A percentile compares a stretch with the other conserved stretches of the same genome.
Conservation (phyloP, 2,113 vertebrate genomes). For the Tichodroma muraria region DNA sequence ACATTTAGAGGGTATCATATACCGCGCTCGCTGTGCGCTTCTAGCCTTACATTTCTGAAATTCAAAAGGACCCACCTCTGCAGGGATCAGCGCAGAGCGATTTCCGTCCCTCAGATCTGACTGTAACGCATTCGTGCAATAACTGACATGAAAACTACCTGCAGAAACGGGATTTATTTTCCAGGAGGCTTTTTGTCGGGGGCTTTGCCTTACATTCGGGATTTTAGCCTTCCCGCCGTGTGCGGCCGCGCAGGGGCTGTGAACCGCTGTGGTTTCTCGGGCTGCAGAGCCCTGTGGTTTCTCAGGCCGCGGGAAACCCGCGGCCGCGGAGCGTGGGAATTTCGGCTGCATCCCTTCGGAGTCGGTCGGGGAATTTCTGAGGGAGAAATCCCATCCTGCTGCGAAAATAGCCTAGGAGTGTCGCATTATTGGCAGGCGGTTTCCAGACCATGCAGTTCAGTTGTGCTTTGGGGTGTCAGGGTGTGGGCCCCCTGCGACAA, state of each 20-base stretch:
- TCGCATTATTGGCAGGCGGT: neutral
- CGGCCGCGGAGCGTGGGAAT: neutral
- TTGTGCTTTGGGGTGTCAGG: neutral
- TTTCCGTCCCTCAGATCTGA: conserved; percentile 44
- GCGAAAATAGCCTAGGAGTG: neutral
- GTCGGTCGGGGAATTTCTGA: neutral
- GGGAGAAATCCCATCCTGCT: neutral
- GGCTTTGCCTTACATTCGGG: neutral
- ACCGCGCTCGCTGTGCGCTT: conserved; percentile 22
- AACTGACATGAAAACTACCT: conserved; percentile 18
- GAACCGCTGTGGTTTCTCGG: neutral
- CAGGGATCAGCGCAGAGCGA: conserved; percentile 16
- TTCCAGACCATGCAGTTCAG: neutral
- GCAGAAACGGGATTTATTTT: neutral
- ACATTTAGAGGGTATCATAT: conserved; percentile 54
- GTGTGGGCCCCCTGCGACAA: neutral
- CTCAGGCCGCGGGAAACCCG: neutral
- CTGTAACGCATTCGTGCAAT: neutral
- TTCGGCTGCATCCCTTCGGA: neutral
- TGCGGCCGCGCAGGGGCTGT: neutral
- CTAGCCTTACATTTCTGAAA: conserved; percentile 65
- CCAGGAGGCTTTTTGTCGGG: neutral
- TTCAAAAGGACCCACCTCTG: conserved; percentile 52
- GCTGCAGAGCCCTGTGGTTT: neutral
- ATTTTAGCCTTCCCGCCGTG: neutral